Conservation (phyloP, 2,113 vertebrate species). For the Paracanthobrama guichenoti region DNA sequence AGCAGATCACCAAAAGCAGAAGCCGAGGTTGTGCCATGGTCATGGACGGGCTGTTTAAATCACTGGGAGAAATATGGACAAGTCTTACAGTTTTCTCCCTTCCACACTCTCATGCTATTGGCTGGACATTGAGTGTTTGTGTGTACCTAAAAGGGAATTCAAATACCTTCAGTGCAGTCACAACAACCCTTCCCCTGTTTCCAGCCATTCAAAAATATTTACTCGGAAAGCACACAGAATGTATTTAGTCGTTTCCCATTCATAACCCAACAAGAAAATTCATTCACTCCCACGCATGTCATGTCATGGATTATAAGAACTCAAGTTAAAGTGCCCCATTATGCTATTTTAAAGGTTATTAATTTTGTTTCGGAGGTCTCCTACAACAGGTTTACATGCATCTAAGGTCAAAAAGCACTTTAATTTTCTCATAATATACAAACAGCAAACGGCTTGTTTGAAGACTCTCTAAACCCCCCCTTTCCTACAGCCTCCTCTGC, state of each 20-base stretch:
- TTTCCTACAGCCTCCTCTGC: too few relatives aligned
- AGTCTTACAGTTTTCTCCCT: slow-evolving; percentile 60
- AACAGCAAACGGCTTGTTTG: too few relatives aligned
- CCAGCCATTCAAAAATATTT: slow-evolving; percentile 77
- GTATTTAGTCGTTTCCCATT: slow-evolving; percentile 61
- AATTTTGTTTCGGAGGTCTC: too few relatives aligned
- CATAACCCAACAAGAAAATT: slow-evolving; percentile 69
- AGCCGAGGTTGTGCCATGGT: slow-evolving; percentile 68
- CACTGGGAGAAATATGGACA: slow-evolving; percentile 51
- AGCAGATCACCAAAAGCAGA: slow-evolving; percentile 66
- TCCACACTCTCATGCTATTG: slow-evolving; percentile 62
- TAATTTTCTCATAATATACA: too few relatives aligned
- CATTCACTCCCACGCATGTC: slow-evolving; percentile 57
- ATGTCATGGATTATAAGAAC: slow-evolving; percentile 25
- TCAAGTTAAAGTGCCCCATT: background rate
- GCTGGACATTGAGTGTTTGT: slow-evolving; percentile 62
- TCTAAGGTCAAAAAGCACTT: too few relatives aligned
- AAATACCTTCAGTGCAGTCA: slow-evolving; percentile 62
- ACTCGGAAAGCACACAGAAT: slow-evolving; percentile 61
- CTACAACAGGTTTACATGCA: too few relatives aligned
- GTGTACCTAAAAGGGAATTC: slow-evolving; percentile 62
- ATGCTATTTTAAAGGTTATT: too few relatives aligned
- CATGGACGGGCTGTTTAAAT: slow-evolving; percentile 60
- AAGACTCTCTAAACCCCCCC: too few relatives aligned
- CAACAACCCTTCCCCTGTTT: slow-evolving; percentile 73